A percentile compares a stretch with the other conserved stretches of the same genome.
phyloP scores from a whole-genome alignment of 2,888 invertebrate species.

The Stenodera caucasica region DNA sequence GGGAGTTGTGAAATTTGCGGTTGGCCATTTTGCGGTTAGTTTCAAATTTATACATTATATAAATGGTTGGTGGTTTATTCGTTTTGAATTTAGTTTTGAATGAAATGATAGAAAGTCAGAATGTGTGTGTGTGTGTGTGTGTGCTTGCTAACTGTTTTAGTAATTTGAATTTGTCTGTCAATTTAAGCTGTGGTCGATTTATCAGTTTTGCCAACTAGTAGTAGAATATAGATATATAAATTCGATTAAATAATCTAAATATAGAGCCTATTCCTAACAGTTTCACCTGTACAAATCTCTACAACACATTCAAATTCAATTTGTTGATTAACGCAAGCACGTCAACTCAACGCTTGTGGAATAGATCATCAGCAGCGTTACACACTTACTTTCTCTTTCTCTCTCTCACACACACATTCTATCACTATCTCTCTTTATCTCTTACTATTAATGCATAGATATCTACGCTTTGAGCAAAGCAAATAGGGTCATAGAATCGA shows the following conservation, averaged over 20 bases:
- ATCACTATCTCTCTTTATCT: not conserved
- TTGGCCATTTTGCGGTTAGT: not conserved
- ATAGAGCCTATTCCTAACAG: slow-evolving; percentile 21
- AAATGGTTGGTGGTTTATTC: too few relatives aligned
- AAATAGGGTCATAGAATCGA: too few relatives aligned
- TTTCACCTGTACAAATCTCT: slow-evolving; percentile 39
- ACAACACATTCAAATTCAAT: slow-evolving; percentile 44
- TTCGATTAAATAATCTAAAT: slow-evolving; percentile 26
- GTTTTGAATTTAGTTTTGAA: not conserved
- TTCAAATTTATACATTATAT: too few relatives aligned
- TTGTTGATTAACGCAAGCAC: slow-evolving; percentile 46
- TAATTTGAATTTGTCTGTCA: slow-evolving; percentile 32
- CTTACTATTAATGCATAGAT: not conserved
- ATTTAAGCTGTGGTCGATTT: slow-evolving; percentile 32
- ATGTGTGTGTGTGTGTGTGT: not conserved
- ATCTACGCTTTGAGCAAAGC: too few relatives aligned
- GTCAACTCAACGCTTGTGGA: slow-evolving; percentile 43
- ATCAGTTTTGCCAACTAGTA: slow-evolving; percentile 23
- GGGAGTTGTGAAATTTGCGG: slow-evolving; percentile 1
- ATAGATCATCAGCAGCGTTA: slow-evolving; percentile 42
- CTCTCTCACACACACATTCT: not conserved
- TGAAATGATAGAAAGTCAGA: too few relatives aligned
- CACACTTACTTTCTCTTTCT: slow-evolving; percentile 33
- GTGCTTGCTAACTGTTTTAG: slow-evolving; percentile 8
- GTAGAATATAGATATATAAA: slow-evolving; percentile 29